phyloP scores from a whole-genome alignment of 2,113 vertebrate species.

The Symphodus melops region DNA sequence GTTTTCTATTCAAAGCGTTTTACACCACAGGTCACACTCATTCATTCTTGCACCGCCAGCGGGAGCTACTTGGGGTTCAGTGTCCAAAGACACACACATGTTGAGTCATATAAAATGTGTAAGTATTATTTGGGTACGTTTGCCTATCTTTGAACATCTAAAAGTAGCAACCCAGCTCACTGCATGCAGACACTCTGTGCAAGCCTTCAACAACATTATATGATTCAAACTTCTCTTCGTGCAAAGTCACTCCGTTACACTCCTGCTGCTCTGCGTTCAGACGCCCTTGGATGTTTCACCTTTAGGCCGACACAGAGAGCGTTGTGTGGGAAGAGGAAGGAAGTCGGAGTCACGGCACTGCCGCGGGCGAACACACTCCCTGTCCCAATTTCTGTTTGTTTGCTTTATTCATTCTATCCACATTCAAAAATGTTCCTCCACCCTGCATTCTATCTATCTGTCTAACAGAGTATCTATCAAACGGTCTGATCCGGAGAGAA shows the following conservation, averaged over 20 bases:
- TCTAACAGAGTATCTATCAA: conserved; percentile 59
- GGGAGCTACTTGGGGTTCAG: no score
- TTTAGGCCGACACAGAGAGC: conserved; percentile 53
- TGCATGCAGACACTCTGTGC: neutral
- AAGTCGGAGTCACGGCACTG: conserved; percentile 50
- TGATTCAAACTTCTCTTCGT: conserved; percentile 7
- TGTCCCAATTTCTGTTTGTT: conserved; percentile 63
- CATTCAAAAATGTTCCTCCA: conserved; percentile 33
- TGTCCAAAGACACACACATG: no score
- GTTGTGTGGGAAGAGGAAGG: conserved; percentile 41
- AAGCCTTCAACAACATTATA: neutral
- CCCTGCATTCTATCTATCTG: conserved; percentile 37
- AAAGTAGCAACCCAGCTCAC: no score
- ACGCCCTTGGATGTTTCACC: conserved; percentile 66
- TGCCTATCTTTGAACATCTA: no score
- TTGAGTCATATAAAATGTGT: no score
- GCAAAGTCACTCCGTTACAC: neutral
- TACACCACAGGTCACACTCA: no score
- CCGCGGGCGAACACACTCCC: conserved; percentile 53
- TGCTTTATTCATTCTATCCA: conserved; percentile 59
- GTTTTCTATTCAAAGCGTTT: no score
- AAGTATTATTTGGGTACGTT: no score
- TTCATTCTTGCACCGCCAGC: no score
- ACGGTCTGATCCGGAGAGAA: conserved; percentile 25
- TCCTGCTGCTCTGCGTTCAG: conserved; percentile 28